phyloP scores from a whole-genome alignment of 37 sponge, comb jelly and placozoan species.

The Beroe ovata region DNA sequence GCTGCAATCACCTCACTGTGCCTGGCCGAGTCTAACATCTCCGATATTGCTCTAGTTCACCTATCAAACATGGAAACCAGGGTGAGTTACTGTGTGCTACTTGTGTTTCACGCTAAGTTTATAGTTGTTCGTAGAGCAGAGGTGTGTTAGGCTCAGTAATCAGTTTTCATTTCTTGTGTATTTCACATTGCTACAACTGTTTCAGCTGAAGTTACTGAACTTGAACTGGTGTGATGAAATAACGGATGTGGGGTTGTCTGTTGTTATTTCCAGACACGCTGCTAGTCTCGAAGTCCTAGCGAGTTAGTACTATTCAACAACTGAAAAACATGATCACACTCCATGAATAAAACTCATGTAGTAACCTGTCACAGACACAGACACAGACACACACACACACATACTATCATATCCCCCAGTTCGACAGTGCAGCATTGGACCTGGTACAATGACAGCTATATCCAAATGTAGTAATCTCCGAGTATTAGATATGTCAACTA shows the following conservation, averaged over 20 bases:
- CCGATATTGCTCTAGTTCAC: slow-evolving; percentile 2
- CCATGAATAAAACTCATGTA: too few relatives aligned
- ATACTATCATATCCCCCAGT: too few relatives aligned
- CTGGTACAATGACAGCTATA: background rate
- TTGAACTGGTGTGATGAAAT: slow-evolving; percentile 50
- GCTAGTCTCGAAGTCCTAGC: background rate
- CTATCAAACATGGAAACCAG: background rate
- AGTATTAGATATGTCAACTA: slow-evolving; percentile 6
- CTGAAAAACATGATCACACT: too few relatives aligned
- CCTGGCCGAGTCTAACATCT: slow-evolving; percentile 29
- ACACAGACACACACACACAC: too few relatives aligned
- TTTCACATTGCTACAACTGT: too few relatives aligned
- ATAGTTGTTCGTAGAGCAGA: too few relatives aligned
- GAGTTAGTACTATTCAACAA: slow-evolving; percentile 4
- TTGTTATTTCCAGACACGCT: slow-evolving; percentile 4
- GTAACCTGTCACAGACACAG: too few relatives aligned
- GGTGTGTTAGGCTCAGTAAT: too few relatives aligned
- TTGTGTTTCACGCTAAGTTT: too few relatives aligned
- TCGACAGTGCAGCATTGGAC: slow-evolving; percentile 6
- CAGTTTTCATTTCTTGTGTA: too few relatives aligned
- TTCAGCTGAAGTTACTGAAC: slow-evolving; percentile 11
- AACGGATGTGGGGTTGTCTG: slow-evolving; percentile 32
- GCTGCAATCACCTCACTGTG: background rate
- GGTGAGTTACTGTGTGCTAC: background rate
- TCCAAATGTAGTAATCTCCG: slow-evolving; percentile 21